Evolutionary conservation across 2,113 vertebrate genomes (phyloP).

Genomic region (Grus americana): DNA sequence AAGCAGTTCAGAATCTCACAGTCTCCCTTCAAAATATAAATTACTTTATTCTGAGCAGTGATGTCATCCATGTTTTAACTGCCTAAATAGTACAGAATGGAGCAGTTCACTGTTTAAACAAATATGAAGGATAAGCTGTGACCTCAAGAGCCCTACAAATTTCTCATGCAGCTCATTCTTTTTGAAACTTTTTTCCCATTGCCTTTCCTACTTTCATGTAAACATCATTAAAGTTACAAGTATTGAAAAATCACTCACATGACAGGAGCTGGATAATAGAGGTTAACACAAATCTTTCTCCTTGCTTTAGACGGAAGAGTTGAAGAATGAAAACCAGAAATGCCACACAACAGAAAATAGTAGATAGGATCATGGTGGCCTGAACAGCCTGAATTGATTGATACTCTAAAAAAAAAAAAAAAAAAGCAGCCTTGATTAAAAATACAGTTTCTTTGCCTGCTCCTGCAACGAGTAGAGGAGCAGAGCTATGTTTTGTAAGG

Average conservation of each 20-base stretch:
- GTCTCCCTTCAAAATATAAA: neutral
- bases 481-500: neutral
- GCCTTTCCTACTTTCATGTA: neutral
- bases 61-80: neutral
- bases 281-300: constrained; percentile 91
- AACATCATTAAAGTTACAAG: neutral
- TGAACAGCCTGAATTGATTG: constrained; percentile 86
- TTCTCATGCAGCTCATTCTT: neutral
- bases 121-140: neutral
- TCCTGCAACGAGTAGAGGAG: neutral
- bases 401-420: constrained; percentile 76
- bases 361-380: constrained; percentile 90
- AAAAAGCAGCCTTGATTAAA: constrained; percentile 16
- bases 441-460: neutral
- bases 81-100: neutral
- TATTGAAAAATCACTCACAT: constrained; percentile 77
- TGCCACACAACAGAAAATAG: constrained; percentile 88
- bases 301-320: constrained; percentile 95
- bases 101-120: neutral
- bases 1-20: neutral
- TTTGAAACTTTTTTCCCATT: neutral
- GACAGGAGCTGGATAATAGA: constrained; percentile 90
- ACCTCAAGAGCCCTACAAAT: neutral
- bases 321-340: constrained; percentile 95
- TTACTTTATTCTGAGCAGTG: neutral